Conservation (phyloP, 1,140 invertebrate species). For the Solenopsis fugax region DNA sequence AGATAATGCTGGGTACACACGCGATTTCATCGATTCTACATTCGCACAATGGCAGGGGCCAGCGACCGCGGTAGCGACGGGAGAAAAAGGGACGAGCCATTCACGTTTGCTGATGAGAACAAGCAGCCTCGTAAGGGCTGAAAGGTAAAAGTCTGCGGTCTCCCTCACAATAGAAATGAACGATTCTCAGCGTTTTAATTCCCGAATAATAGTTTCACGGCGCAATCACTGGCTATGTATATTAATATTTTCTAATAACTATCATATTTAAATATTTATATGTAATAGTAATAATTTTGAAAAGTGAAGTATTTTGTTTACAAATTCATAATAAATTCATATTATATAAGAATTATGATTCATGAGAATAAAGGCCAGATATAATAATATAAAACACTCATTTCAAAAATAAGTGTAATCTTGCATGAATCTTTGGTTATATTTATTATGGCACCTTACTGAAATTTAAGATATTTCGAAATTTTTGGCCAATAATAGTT, state of each 20-base stretch:
- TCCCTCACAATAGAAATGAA: constrained; percentile 59
- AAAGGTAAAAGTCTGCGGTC: constrained; percentile 75
- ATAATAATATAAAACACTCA: not conserved
- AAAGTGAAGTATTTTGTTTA: not conserved
- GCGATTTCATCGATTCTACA: constrained; percentile 82
- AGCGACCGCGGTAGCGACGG: constrained; percentile 61
- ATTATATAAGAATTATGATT: not conserved
- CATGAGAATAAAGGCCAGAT: not conserved
- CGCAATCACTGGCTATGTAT: not conserved
- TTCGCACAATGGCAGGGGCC: constrained; percentile 77
- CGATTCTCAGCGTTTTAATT: constrained; percentile 56
- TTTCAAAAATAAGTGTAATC: not conserved
- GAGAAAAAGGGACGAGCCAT: constrained; percentile 73
- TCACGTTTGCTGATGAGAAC: constrained; percentile 77
- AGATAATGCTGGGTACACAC: constrained; percentile 82
- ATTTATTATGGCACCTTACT: not conserved
- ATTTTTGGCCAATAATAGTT: not conserved
- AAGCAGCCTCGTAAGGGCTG: constrained; percentile 71
- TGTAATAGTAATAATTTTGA: not conserved
- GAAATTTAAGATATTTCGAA: not conserved
- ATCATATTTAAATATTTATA: constrained; percentile 1
- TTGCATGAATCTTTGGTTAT: not conserved
- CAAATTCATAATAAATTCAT: not conserved
- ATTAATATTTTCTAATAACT: not conserved
- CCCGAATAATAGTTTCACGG: constrained; percentile 43